phyloP scores from a whole-genome alignment of 2,888 invertebrate species.

The Euplagia quadripunctaria region DNA sequence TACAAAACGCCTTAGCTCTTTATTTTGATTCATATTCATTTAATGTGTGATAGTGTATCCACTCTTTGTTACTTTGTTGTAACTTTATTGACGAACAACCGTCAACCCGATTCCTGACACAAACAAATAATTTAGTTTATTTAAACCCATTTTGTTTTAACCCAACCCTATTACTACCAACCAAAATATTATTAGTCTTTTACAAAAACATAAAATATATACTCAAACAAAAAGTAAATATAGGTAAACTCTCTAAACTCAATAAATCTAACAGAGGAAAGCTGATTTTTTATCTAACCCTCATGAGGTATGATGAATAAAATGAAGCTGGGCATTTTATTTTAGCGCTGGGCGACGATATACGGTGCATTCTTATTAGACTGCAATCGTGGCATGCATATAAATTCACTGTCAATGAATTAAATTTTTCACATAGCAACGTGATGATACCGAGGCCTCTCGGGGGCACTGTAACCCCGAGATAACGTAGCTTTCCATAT shows the following conservation, averaged over 20 bases:
- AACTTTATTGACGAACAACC: neutral
- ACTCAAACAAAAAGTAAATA: neutral
- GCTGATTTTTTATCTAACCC: slow-evolving; percentile 37
- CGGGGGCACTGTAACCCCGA: slow-evolving; percentile 46
- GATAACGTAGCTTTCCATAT: slow-evolving; percentile 43
- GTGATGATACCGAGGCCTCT: slow-evolving; percentile 58
- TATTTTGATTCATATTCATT: too few species aligned
- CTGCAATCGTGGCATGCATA: slow-evolving; percentile 80
- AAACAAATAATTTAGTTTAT: neutral
- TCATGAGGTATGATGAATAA: slow-evolving; percentile 56
- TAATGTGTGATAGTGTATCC: too few species aligned
- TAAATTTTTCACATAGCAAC: slow-evolving; percentile 78
- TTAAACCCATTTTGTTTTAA: too few species aligned
- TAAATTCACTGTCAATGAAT: slow-evolving; percentile 75
- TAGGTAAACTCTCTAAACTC: neutral
- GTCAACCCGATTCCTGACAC: neutral
- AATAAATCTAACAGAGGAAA: slow-evolving; percentile 15
- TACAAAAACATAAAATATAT: neutral
- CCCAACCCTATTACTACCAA: neutral
- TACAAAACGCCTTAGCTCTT: too few species aligned
- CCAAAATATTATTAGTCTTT: neutral
- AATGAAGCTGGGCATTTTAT: slow-evolving; percentile 72
- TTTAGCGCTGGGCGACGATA: slow-evolving; percentile 62
- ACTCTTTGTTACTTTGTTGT: too few species aligned
- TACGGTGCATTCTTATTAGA: slow-evolving; percentile 79